Evolutionary conservation across 2,797 vertebrate genomes (phyloP), one percentile per base, ranked within the genome.

Genomic region (Brotula barbata): DNA sequence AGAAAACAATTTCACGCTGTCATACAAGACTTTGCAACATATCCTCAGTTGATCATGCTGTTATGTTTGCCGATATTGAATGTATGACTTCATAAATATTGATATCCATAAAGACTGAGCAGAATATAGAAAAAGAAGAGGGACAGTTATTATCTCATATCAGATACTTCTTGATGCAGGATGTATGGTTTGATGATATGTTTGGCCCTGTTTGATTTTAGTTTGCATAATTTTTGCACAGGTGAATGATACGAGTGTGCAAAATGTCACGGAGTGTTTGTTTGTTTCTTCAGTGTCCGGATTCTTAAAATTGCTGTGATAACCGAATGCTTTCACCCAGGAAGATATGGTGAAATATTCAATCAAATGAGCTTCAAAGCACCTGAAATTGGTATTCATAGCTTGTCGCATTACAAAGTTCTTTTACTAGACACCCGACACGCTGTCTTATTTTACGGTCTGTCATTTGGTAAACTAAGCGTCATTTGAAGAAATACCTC

Each of bases 21-120:
- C 25, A 49, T 1, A 54, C 40, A 20, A 41, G 21, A 5, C 20
- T n/a, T 25, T 14, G 31, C 17, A 41, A 55, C 5, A 45, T 68
- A 56, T 58, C 21, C 46, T 49, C 28, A 22, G 20, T 20, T 34
- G 3, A 16, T 28, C 12, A 48, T 59, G 17, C 60, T 42, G 13
- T 66, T 33, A 41, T 58, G 12, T 61, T n/a, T 36, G 45, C 39
- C 51, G 64, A 53, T 51, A 23, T 2, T 72, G 81, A 84, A 81
- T 81, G 78, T 79, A 81, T 11, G 39, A 13, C 42, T 67, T 58
- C 21, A 31, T 16, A 64, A 53, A 70, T 12, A 37, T 61, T 15
- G 39, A 5, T 41, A 41, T 21, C n/a, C 28, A 3, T 28, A 28
- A 4, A 28, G 25, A 28, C 25, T 28, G 7, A 28, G 7, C 25